phyloP scores from a whole-genome alignment of 2,797 vertebrate species.

The Onychomys arenicola region DNA sequence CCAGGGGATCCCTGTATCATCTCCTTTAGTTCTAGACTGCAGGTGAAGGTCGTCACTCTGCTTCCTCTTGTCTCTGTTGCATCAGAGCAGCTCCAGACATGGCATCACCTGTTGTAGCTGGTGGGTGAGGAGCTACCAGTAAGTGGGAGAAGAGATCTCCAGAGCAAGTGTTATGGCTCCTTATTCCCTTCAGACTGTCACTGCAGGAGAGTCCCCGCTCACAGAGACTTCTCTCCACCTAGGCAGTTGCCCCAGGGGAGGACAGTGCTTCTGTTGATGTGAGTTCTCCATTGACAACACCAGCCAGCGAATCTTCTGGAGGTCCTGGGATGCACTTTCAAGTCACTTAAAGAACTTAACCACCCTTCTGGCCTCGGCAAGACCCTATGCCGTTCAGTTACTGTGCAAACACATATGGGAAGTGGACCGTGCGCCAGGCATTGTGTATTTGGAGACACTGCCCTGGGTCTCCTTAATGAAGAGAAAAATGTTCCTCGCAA shows the following conservation, averaged over 20 bases:
- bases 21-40: background rate
- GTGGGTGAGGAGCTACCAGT: background rate
- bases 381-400: fast-evolving
- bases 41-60: background rate
- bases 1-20: background rate
- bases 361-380: background rate
- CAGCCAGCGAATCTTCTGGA: background rate
- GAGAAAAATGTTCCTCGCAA: background rate
- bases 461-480: background rate
- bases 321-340: background rate
- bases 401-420: background rate
- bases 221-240: background rate
- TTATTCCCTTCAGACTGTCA: background rate
- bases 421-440: background rate
- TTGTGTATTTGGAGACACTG: background rate
- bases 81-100: background rate
- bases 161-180: background rate
- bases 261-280: background rate
- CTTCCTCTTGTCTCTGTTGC: background rate
- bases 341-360: background rate
- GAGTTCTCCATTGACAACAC: background rate
- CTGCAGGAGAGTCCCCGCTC: background rate
- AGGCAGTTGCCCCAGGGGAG: background rate
- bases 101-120: background rate
- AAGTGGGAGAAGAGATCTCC: background rate